Percentiles rank a stretch among this genome's conserved stretches.
Conservation (phyloP, 2,797 vertebrate species). For the Triplophysa bombifrons region DNA sequence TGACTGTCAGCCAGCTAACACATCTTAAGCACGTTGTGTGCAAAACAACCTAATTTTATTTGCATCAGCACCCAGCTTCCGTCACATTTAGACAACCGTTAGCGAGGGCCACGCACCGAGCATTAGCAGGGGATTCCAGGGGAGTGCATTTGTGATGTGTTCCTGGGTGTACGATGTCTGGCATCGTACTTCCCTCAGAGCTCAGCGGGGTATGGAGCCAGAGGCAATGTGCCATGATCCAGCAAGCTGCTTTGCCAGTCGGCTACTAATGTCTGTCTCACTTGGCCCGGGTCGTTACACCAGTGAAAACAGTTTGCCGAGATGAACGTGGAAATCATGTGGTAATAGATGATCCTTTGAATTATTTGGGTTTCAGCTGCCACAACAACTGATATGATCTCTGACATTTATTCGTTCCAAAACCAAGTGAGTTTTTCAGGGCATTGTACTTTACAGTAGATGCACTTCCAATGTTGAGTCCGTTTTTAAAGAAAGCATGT, state of each 20-base stretch:
- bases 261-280: slow-evolving; percentile 40
- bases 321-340: slow-evolving; percentile 22
- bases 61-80: slow-evolving; percentile 1
- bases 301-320: slow-evolving; percentile 11
- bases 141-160: slow-evolving; percentile 25
- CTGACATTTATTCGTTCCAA: neutral
- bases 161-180: slow-evolving; percentile 27
- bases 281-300: slow-evolving; percentile 14
- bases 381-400: neutral
- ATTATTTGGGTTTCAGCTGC: slow-evolving; percentile 13
- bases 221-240: slow-evolving; percentile 47
- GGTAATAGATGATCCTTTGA: neutral
- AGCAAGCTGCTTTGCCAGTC: slow-evolving; percentile 40
- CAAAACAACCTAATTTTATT: slow-evolving; percentile 5
- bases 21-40: neutral
- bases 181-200: slow-evolving; percentile 39
- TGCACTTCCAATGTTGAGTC: neutral
- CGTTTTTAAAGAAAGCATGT: neutral
- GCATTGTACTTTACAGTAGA: neutral
- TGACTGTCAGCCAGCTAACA: neutral
- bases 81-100: slow-evolving; percentile 26
- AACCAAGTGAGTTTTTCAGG: neutral
- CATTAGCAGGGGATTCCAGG: slow-evolving; percentile 27
- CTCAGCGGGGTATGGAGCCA: slow-evolving; percentile 29
- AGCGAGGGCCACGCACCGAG: neutral